Conservation (phyloP, 2,888 invertebrate species). For the Cheilosia grossa region DNA sequence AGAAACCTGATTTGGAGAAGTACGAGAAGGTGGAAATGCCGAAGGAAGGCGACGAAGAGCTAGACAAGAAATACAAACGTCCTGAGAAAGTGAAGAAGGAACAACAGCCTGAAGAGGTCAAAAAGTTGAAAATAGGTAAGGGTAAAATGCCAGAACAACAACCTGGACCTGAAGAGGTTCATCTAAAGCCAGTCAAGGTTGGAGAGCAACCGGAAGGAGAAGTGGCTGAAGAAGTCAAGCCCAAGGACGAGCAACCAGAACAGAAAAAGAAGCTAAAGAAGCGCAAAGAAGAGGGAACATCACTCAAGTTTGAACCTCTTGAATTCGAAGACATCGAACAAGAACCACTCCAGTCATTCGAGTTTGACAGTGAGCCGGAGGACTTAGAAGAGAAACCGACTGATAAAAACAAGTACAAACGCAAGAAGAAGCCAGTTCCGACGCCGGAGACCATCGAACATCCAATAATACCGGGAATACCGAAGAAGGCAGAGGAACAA, state of each 20-base stretch:
- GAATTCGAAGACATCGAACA: conserved; percentile 62
- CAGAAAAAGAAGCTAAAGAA: conserved; percentile 77
- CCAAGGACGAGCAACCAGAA: conserved; percentile 72
- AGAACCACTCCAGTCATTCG: conserved; percentile 49
- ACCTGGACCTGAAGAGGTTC: conserved; percentile 80
- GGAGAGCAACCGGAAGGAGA: conserved; percentile 61
- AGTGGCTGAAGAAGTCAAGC: conserved; percentile 61
- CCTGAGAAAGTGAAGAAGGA: conserved; percentile 76
- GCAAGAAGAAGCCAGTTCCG: conserved; percentile 78
- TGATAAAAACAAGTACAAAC: conserved; percentile 78
- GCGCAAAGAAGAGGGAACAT: conserved; percentile 73
- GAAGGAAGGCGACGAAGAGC: conserved; percentile 76
- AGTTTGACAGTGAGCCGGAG: conserved; percentile 52
- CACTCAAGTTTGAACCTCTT: conserved; percentile 75
- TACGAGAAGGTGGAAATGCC: conserved; percentile 76
- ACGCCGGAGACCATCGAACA: conserved; percentile 72
- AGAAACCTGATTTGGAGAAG: conserved; percentile 83
- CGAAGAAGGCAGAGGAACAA: conserved; percentile 76
- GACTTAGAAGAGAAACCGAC: conserved; percentile 79
- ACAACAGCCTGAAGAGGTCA: conserved; percentile 76
- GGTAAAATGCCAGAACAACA: conserved; percentile 78
- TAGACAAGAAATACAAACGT: conserved; percentile 82
- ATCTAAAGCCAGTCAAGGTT: conserved; percentile 78
- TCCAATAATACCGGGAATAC: conserved; percentile 81
- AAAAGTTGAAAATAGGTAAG: conserved; percentile 79